A percentile compares a stretch with the other conserved stretches of the same genome.
Conservation (phyloP, 2,888 invertebrate species). For the Atrina japonica region DNA sequence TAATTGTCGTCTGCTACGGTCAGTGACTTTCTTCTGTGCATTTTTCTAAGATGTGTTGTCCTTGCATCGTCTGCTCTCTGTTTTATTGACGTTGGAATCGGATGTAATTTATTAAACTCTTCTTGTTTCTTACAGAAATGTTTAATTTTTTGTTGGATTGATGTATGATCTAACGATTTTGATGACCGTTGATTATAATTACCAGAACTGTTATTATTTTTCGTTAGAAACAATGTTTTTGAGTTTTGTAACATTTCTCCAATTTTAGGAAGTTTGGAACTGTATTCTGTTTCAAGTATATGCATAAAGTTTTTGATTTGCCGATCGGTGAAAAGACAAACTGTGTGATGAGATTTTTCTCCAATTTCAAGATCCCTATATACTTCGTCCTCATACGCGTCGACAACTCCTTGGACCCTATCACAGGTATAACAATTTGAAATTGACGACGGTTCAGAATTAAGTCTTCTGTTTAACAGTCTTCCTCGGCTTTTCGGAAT, state of each 20-base stretch:
- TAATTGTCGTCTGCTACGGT: too few relatives aligned
- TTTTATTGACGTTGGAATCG: conserved; percentile 21
- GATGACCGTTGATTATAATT: neutral
- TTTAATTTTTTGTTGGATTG: conserved; percentile 12
- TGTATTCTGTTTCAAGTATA: conserved; percentile 30
- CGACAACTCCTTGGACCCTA: conserved; percentile 15
- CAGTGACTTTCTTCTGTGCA: conserved; percentile 11
- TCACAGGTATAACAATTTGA: conserved; percentile 17
- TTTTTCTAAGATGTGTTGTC: neutral
- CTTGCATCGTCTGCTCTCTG: conserved; percentile 19
- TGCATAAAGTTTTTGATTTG: conserved; percentile 36
- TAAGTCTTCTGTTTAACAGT: neutral
- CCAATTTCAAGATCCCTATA: neutral
- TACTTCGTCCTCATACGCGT: conserved; percentile 20
- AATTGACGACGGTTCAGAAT: neutral
- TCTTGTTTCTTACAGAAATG: conserved; percentile 30
- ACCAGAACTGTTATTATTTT: neutral
- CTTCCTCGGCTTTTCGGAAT: neutral
- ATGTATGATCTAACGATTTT: neutral
- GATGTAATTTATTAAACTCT: conserved; percentile 25
- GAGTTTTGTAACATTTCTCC: conserved; percentile 25
- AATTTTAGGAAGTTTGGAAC: conserved; percentile 19
- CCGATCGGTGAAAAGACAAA: conserved; percentile 20
- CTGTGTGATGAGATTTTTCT: neutral
- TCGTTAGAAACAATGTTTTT: conserved; percentile 1